Evolutionary conservation across 2,888 invertebrate species (phyloP), one percentile per base, ranked within the genome.

Genomic region (Imbricaverruca yamaguchii): DNA sequence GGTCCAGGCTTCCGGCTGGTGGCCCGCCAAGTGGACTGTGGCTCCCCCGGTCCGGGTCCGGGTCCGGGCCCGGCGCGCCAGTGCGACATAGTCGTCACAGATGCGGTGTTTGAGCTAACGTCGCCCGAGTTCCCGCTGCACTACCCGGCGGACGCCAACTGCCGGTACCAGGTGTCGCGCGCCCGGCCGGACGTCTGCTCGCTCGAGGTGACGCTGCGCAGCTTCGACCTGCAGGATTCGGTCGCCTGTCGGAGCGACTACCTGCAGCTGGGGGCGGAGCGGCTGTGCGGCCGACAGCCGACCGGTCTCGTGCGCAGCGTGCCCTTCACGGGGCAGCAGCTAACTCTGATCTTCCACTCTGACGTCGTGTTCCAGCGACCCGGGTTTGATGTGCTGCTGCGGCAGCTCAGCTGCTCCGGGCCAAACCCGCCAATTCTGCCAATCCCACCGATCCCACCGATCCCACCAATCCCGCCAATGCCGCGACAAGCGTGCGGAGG

Each of bases 181-280:
- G 74, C 74, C 18, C 74, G 53, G 53, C 74, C 74, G 11, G 74
- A 74, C 74, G 15, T 53, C 53, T 74, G 74, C 74, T 21, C 39
- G 7, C 74, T 74, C 6, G 15, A 53, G 74, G 74, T 74, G 8
- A 74, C 74, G 1, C 8, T 74, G 10, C 74, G 74, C 53, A 18
- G 13, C 18, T 74, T 74, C 10, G 74, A 74, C 53, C 74, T 74
- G 15, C 53, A 74, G 53, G 21, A 74, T 9, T 53, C 53, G 8
- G 8, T 53, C 18, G 53, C 18, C 11, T 74, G 74, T 9, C 21
- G 3, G 15, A 53, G 39, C 53, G 74, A 74, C 53, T 25, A 13
- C 74, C 53, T 74, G 53, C 39, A 18, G 74, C 18, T 74, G 18
- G 74, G 74, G 8, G 74, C 9, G 7, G 53, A 53, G 53, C 39